Evolutionary conservation across 2,113 vertebrate species (phyloP), one percentile per base, ranked within the genome.

Genomic region (Podarcis muralis): DNA sequence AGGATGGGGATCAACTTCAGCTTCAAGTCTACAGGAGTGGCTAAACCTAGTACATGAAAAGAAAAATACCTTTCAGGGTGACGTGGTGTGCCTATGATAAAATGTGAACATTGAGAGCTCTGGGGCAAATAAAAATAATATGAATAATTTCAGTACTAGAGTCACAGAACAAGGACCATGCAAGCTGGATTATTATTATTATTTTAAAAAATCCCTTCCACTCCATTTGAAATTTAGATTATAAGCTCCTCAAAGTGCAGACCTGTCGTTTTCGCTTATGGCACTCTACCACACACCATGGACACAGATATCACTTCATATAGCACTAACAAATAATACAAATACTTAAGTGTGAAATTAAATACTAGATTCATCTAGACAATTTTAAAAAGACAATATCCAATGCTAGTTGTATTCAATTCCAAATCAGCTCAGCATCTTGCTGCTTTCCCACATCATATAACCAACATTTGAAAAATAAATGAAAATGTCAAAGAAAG

Each of bases 11-110:
- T 99, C 93, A 99, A 35, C 95, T 99, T 99, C 93, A 99, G 96
- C 95, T 99, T 99, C 97, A 99, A 92, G 76, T 99, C 99, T 85
- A 99, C 98, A 0, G 99, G 99, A 0, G 99, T 99, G 77, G 98
- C 98, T 89, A 99, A 94, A 71, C 98, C 99, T 99, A 66, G 22
- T 69, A 7, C 4, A 83, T 4, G 22, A 22, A 85, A 89, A 35
- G 59, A 57, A 78, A 11, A 15, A 69, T 30, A 69, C 20, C 13
- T 16, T 48, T 8, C 83, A 81, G n/a, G 40, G 43, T 40, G 30
- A 1, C 15, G 62, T 0, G 23, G 27, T n/a, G 83, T 1, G 15
- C n/a, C 83, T 57, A 4, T 53, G 85, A 88, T n/a, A 78, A 85
- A 43, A 57, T 23, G 3, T 35, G 23, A 85, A 35, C 35, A 15